Evolutionary conservation across 2,113 vertebrate species (phyloP), one percentile per base, ranked within the genome.

Genomic region (Paraplagusia blochii): DNA sequence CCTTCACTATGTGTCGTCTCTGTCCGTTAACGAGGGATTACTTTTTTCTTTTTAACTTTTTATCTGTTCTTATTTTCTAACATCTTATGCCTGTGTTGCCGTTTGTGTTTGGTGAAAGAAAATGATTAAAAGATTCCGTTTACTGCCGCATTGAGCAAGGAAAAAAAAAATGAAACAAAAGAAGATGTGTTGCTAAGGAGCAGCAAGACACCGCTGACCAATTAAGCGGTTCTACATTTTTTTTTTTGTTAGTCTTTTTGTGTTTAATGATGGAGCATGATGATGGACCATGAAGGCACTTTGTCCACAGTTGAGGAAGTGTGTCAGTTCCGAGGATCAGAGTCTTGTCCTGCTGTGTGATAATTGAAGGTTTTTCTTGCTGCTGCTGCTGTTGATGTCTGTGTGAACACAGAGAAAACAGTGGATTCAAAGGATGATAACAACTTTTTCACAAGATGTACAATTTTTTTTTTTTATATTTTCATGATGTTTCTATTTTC

Each of bases 71-170:
- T 60, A n/a, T n/a, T n/a, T n/a, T n/a, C n/a, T n/a, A n/a, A n/a
- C n/a, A n/a, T 55, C 67, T 45, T 5, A 19, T 42, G 36, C 44
- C 44, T 69, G 55, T 74, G 53, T 56, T 18, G 33, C 19, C 63
- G 55, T 66, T 53, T 63, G 52, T 77, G 70, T 66, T 59, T 51
- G 33, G 29, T 10, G 14, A 51, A 66, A 34, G 58, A 61, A 47
- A 58, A 29, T 45, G 36, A 50, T 79, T 52, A 71, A 81, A 82
- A 62, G 35, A 14, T 60, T 62, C 15, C 29, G 51, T 56, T 76
- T 57, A 4, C 69, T 53, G 60, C 53, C 72, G 73, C 72, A 69
- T 61, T 19, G 52, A 19, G 13, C 53, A 51, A 48, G 44, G 50
- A 66, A 3, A 42, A 51, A 52, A 51, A 69, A 40, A 40, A 40